Percentiles rank a stretch among this genome's conserved stretches.
These are phyloP conservation scores for Mizuhopecten yessoensis DNA, from an alignment of 1,140 invertebrate species.

Conservation along the genomic window DNA sequence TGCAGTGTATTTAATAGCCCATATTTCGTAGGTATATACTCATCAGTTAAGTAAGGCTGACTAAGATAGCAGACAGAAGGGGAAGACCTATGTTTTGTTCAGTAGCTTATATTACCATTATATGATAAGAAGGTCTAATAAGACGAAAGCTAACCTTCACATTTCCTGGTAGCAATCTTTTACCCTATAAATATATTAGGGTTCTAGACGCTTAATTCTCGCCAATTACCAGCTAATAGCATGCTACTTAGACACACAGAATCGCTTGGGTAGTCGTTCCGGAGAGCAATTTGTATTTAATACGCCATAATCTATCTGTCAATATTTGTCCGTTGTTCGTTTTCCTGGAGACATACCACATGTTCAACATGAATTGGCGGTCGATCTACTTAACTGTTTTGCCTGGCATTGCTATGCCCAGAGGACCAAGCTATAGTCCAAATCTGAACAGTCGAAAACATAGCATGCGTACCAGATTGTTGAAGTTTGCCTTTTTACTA, in stretches of 20 bases:
- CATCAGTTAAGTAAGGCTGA: too few species aligned
- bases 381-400: constrained; percentile 5
- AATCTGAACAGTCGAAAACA: not conserved
- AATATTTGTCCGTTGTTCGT: constrained; percentile 19
- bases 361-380: not conserved
- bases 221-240: constrained; percentile 38
- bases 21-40: too few species aligned
- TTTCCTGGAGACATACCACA: constrained; percentile 21
- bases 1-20: too few species aligned
- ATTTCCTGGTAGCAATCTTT: not conserved
- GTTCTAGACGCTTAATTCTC: constrained; percentile 28
- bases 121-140: not conserved
- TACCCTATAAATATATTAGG: constrained; percentile 5
- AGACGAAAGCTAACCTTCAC: not conserved
- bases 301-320: constrained; percentile 32
- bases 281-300: constrained; percentile 23
- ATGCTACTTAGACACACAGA: not conserved
- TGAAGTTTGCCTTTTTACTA: not conserved
- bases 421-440: not conserved
- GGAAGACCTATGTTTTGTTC: too few species aligned
- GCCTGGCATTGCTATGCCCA: not conserved
- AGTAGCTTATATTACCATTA: not conserved
- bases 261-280: not conserved
- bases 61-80: too few species aligned
- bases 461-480: constrained; percentile 12